Conservation (phyloP, 2,888 invertebrate species). For the Drosophila gaucha region DNA sequence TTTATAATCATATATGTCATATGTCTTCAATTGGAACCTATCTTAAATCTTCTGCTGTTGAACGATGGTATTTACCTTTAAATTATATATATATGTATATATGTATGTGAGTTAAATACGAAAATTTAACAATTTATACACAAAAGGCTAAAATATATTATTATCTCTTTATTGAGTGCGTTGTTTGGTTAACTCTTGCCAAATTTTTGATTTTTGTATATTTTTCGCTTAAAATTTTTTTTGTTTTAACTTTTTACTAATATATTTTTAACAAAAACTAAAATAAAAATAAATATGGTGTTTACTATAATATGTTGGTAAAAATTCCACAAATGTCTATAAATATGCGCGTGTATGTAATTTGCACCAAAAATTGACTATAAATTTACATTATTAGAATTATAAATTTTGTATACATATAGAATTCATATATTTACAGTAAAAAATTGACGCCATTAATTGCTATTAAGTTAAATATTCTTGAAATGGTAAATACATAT, state of each 20-base stretch:
- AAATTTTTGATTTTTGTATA: constrained; percentile 24
- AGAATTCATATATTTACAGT: constrained; percentile 61
- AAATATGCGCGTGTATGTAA: constrained; percentile 25
- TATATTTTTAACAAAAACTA: constrained; percentile 1
- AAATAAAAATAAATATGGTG: constrained; percentile 9
- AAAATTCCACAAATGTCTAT: constrained; percentile 31
- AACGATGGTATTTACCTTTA: constrained; percentile 29
- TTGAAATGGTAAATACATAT: constrained; percentile 30
- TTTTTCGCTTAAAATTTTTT: constrained; percentile 8
- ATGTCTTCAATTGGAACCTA: background rate
- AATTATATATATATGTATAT: constrained; percentile 7
- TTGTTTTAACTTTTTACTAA: background rate
- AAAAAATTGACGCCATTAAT: constrained; percentile 76
- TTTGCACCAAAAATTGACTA: constrained; percentile 71
- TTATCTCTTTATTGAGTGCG: constrained; percentile 20
- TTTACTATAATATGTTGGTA: constrained; percentile 23
- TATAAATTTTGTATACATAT: constrained; percentile 50
- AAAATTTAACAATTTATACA: constrained; percentile 50
- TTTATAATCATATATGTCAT: too few relatives aligned
- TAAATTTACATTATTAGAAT: constrained; percentile 59
- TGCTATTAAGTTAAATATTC: constrained; percentile 60
- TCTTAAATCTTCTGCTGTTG: constrained; percentile 8
- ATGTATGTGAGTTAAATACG: constrained; percentile 9
- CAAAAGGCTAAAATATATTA: constrained; percentile 34
- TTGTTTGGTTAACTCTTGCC: constrained; percentile 9